phyloP scores from a whole-genome alignment of 2,113 vertebrate genomes.

The Perca flavescens region DNA sequence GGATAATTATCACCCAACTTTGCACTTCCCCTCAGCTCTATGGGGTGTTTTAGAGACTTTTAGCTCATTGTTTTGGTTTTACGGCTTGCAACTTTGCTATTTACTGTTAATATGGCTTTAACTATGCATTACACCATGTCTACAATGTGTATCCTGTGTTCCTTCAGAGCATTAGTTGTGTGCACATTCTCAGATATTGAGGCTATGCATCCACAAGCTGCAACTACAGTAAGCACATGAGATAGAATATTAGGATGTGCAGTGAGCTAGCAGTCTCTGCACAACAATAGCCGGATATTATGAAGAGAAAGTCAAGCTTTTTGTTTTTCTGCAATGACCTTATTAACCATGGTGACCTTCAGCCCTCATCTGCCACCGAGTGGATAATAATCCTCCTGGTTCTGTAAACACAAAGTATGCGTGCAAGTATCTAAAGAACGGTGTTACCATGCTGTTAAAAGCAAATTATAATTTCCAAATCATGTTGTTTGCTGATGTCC shows the following conservation, averaged over 20 bases:
- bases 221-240: neutral
- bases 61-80: neutral
- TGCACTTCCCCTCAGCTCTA: no score
- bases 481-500: neutral
- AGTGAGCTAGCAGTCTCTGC: neutral
- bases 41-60: neutral
- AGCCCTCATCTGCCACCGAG: neutral
- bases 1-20: neutral
- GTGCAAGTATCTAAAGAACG: neutral
- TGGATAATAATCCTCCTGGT: neutral
- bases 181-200: neutral
- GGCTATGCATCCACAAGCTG: neutral
- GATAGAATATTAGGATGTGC: neutral
- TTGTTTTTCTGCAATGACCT: neutral
- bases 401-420: neutral
- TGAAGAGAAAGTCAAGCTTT: neutral
- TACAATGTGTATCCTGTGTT: neutral
- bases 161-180: neutral
- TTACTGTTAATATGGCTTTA: neutral
- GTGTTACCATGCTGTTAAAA: neutral
- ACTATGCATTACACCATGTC: neutral
- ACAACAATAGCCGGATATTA: neutral
- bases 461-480: neutral
- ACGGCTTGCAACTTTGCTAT: neutral
- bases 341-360: slow-evolving; percentile 4